Conservation (phyloP, 2,888 invertebrate genomes). For the Oligia latruncula region DNA sequence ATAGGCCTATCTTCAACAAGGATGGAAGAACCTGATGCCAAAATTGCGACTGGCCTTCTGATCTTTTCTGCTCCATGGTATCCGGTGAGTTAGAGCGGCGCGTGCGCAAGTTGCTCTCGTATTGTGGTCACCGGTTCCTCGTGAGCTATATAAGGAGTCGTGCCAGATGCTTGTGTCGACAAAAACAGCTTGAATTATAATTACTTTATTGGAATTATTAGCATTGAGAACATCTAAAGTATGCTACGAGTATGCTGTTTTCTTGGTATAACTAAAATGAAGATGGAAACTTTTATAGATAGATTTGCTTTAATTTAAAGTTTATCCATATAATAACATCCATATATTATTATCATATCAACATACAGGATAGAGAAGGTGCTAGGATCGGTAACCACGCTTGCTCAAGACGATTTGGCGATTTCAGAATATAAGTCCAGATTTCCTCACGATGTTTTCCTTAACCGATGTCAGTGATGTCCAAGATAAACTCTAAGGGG, state of each 20-base stretch:
- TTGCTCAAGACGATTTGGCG: too few relatives aligned
- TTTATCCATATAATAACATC: not conserved
- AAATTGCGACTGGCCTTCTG: slow-evolving; percentile 10
- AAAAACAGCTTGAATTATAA: slow-evolving; percentile 52
- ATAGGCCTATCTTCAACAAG: not conserved
- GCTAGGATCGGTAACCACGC: not conserved
- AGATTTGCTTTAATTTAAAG: not conserved
- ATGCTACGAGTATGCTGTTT: not conserved
- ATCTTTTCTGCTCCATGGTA: not conserved
- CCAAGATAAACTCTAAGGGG: not conserved
- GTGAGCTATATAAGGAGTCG: slow-evolving; percentile 29
- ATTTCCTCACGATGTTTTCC: not conserved
- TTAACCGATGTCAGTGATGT: not conserved
- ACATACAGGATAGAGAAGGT: not conserved
- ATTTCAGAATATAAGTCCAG: not conserved
- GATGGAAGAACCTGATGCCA: not conserved
- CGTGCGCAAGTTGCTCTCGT: slow-evolving; percentile 52
- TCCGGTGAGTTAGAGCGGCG: slow-evolving; percentile 26
- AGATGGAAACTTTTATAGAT: not conserved
- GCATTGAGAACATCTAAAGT: slow-evolving; percentile 11
- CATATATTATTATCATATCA: not conserved
- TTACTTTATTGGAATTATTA: slow-evolving; percentile 55
- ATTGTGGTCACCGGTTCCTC: slow-evolving; percentile 48
- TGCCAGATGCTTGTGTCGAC: slow-evolving; percentile 48
- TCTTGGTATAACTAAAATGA: not conserved